Percentiles rank a stretch among this genome's conserved stretches.
These are phyloP conservation scores for Apis dorsata DNA, from an alignment of 1,140 invertebrate genomes.

Conservation along the genomic window DNA sequence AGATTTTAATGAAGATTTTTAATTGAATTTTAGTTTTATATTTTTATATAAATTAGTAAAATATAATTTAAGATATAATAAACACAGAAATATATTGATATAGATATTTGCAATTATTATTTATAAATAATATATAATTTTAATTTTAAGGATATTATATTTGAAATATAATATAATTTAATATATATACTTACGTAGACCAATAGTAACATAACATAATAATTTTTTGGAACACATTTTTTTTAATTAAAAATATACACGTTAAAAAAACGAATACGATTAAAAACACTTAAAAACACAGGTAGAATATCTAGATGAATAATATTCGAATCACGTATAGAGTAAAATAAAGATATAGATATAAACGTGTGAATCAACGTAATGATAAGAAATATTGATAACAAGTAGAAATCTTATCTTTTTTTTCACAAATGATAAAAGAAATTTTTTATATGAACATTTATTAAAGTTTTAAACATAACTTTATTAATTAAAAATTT, in stretches of 20 bases:
- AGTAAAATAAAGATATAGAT: neutral
- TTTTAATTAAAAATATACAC: neutral
- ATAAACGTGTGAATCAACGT: slow-evolving; percentile 59
- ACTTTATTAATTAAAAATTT: neutral
- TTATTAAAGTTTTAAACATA: neutral
- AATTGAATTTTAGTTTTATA: no score
- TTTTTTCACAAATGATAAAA: slow-evolving; percentile 58
- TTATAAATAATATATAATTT: neutral
- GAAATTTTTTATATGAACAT: neutral
- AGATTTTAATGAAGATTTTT: no score
- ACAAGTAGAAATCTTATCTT: slow-evolving; percentile 60
- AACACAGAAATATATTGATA: neutral
- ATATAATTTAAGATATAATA: no score
- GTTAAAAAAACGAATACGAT: neutral
- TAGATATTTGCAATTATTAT: no score
- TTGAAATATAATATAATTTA: neutral
- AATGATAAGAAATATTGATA: slow-evolving; percentile 61
- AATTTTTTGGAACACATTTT: slow-evolving; percentile 68
- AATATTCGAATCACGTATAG: neutral
- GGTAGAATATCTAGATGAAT: neutral
- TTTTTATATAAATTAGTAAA: no score
- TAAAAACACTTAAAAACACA: neutral
- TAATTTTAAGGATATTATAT: neutral
- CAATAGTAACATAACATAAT: slow-evolving; percentile 71
- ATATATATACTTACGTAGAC: slow-evolving; percentile 72